A percentile compares a stretch with the other conserved stretches of the same genome.
Conservation (phyloP, 2,113 vertebrate genomes). For the Carassius auratus region DNA sequence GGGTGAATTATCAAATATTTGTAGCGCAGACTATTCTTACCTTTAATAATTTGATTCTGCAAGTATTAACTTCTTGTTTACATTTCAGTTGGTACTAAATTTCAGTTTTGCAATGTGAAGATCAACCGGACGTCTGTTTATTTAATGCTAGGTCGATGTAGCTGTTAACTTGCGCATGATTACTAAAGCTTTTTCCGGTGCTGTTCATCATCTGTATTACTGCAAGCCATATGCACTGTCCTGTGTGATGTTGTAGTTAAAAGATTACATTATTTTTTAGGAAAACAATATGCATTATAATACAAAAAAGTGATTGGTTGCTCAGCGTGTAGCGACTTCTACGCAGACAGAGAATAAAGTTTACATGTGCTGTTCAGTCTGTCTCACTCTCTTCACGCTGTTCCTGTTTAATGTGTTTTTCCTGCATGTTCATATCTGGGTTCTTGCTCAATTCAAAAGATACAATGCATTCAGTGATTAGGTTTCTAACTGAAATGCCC, state of each 20-base stretch:
- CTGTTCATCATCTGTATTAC: conserved; percentile 73
- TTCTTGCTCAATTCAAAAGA: background rate
- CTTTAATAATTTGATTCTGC: background rate
- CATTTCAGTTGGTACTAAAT: conserved; percentile 13
- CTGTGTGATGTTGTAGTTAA: conserved; percentile 76
- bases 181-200: conserved; percentile 83
- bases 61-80: conserved; percentile 36
- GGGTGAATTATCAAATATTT: background rate
- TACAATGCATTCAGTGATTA: background rate
- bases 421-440: background rate
- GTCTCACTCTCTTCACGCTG: background rate
- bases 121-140: background rate
- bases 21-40: background rate
- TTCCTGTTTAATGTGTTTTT: background rate
- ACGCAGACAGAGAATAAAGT: conserved; percentile 68
- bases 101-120: background rate
- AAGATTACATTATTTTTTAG: conserved; percentile 68
- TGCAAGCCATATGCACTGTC: conserved; percentile 78
- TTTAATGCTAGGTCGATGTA: background rate
- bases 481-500: background rate
- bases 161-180: conserved; percentile 73
- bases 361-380: conserved; percentile 58
- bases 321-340: conserved; percentile 15
- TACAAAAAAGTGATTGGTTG: conserved; percentile 51
- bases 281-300: conserved; percentile 65